A percentile compares a stretch with the other conserved stretches of the same genome.
Conservation (phyloP, 2,797 vertebrate genomes). For the Crocodylus rhombifer region DNA sequence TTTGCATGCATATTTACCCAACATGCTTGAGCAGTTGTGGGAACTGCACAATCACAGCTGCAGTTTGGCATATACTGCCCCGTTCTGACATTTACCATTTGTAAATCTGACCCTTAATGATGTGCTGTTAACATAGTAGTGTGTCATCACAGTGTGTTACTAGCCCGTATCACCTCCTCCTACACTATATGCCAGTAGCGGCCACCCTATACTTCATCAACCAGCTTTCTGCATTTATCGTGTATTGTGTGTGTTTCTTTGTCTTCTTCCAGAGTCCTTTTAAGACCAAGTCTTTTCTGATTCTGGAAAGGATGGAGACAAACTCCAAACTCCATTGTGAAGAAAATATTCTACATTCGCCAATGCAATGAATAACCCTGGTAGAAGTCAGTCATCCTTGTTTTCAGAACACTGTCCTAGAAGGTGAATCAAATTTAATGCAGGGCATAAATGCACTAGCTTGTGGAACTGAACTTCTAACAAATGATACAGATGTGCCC, state of each 20-base stretch:
- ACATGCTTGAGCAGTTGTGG: accelerated
- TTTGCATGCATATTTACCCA: neutral
- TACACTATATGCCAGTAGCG: neutral
- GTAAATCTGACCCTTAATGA: neutral
- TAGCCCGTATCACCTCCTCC: neutral
- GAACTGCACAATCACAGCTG: neutral
- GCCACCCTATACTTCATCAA: neutral
- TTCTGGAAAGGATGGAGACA: neutral
- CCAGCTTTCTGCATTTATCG: accelerated
- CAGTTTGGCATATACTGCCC: neutral
- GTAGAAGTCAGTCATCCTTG: conserved; percentile 1
- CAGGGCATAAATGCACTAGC: neutral
- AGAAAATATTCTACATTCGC: no score
- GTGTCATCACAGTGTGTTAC: accelerated
- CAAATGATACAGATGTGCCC: conserved; percentile 34
- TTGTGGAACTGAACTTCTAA: neutral
- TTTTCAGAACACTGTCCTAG: neutral
- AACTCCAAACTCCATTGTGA: no score
- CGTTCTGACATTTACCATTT: accelerated
- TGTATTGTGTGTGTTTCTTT: accelerated
- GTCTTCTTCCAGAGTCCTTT: neutral
- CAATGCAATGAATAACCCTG: neutral
- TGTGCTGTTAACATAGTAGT: accelerated
- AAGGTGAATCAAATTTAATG: conserved; percentile 3
- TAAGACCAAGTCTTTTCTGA: neutral